Evolutionary conservation across 2,888 invertebrate genomes (phyloP), one percentile per base, ranked within the genome.

Genomic region (Hetaerina titia): DNA sequence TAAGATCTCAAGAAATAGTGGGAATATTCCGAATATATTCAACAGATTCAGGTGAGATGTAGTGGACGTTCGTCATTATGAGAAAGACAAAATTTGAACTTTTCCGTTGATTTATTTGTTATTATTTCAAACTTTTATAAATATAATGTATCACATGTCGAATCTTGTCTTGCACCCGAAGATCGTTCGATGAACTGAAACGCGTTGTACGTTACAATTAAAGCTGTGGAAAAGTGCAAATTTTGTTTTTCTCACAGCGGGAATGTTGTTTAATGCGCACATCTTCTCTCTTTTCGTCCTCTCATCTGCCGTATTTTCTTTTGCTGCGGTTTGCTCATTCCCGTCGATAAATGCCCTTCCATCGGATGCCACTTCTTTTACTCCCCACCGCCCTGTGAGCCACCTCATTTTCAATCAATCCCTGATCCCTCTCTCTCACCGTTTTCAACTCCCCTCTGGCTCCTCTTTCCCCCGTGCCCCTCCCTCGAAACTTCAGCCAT

Each of bases 391-490:
- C 45, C 17, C 17, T 17, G 60, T 1, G 69, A 17, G 13, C 81
- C 81, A 15, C 81, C 81, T 81, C 81, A 81, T 81, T 81, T 69
- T 81, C 81, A 81, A 81, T 81, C 81, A 81, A 81, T 81, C 81
- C 31, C 81, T 15, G n/a, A 69, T 57, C 56, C 57, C 89, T n/a
- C 89, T 56, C 89, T 22, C 45, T 58, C 57, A n/a, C 89, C 89
- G n/a, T 89, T 57, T n/a, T 58, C 89, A 22, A n/a, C 45, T n/a
- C 89, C 58, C 89, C 58, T n/a, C 11, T 58, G n/a, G 56, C 89
- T 57, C 22, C 89, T 6, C 22, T 15, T n/a, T 58, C 22, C 22
- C 31, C 57, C 45, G 6, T n/a, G 11, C 22, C 88, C 19, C 88
- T 31, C 88, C 56, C 45, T 45, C n/a, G 5, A 5, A n/a, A 13